Evolutionary conservation across 2,888 invertebrate genomes (phyloP).

Genomic region (Hirtodrosophila trivittata): DNA sequence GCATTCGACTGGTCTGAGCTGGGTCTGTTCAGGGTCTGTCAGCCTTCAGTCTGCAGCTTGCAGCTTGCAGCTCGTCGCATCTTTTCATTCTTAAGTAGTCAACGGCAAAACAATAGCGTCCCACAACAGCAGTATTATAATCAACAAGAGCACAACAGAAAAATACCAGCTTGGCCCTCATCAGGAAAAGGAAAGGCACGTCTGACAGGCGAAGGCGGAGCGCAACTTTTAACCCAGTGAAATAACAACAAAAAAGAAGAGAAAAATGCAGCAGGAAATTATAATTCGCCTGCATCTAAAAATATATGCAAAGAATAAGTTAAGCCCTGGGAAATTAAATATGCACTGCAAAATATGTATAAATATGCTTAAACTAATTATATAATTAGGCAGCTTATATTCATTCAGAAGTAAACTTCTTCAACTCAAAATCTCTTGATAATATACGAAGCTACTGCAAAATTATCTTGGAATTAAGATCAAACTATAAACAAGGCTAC

Average conservation of each 20-base stretch:
- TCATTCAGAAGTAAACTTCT: too few species aligned
- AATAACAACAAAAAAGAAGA: neutral
- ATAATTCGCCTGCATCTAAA: constrained; percentile 32
- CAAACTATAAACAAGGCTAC: too few species aligned
- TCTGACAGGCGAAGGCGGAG: constrained; percentile 20
- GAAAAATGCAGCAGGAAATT: constrained; percentile 21
- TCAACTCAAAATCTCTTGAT: too few species aligned
- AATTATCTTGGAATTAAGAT: too few species aligned
- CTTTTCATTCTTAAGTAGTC: constrained; percentile 52
- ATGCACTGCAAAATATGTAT: neutral
- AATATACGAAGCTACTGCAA: too few species aligned
- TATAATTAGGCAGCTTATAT: neutral
- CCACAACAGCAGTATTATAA: constrained; percentile 35
- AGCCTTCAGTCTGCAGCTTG: neutral
- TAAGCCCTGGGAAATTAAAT: constrained; percentile 11
- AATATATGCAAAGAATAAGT: constrained; percentile 1
- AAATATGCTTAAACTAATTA: neutral
- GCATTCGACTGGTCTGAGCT: constrained; percentile 3
- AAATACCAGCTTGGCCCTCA: constrained; percentile 22
- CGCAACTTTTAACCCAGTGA: constrained; percentile 6
- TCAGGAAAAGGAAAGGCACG: constrained; percentile 31
- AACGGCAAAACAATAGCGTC: constrained; percentile 55
- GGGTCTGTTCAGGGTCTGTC: constrained; percentile 9
- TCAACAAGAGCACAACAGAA: constrained; percentile 35
- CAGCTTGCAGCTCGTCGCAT: constrained; percentile 12